Evolutionary conservation across 1,140 invertebrate genomes (phyloP).

Genomic region (Habropoda laboriosa): DNA sequence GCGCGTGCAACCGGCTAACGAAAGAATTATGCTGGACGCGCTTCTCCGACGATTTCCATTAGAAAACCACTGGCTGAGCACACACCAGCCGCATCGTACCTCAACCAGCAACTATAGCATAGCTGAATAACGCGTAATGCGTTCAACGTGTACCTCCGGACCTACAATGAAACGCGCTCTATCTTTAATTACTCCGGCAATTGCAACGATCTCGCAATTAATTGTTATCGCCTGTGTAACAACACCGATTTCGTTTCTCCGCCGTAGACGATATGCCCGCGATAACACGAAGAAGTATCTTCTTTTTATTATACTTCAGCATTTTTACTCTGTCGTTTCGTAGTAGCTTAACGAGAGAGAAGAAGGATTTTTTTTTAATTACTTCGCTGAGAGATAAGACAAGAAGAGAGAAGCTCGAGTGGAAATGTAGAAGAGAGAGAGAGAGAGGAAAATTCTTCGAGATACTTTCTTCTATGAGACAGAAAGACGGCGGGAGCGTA

Average conservation of each 20-base stretch:
- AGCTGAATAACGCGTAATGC: background rate
- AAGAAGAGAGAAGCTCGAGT: too few species aligned
- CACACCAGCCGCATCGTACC: background rate
- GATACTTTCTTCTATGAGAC: too few species aligned
- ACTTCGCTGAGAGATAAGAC: too few species aligned
- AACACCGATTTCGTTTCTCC: background rate
- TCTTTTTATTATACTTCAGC: too few species aligned
- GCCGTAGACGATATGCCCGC: background rate
- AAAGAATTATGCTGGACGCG: slow-evolving; percentile 52
- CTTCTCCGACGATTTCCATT: slow-evolving; percentile 70
- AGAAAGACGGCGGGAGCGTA: too few species aligned
- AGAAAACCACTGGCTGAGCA: slow-evolving; percentile 65
- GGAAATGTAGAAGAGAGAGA: too few species aligned
- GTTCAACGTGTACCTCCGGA: background rate
- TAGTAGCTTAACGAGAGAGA: too few species aligned
- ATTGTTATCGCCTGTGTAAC: background rate
- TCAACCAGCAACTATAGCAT: slow-evolving; percentile 2
- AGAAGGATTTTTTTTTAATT: too few species aligned
- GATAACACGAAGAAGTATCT: too few species aligned
- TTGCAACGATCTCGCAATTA: background rate
- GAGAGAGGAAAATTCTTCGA: too few species aligned
- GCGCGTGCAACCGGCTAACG: slow-evolving; percentile 20
- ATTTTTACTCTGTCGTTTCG: too few species aligned
- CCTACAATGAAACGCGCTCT: background rate
- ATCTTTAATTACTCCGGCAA: background rate